These are phyloP conservation scores for Glaucidium brasilianum DNA, from an alignment of 2,113 vertebrate species.

Conservation along the genomic window DNA sequence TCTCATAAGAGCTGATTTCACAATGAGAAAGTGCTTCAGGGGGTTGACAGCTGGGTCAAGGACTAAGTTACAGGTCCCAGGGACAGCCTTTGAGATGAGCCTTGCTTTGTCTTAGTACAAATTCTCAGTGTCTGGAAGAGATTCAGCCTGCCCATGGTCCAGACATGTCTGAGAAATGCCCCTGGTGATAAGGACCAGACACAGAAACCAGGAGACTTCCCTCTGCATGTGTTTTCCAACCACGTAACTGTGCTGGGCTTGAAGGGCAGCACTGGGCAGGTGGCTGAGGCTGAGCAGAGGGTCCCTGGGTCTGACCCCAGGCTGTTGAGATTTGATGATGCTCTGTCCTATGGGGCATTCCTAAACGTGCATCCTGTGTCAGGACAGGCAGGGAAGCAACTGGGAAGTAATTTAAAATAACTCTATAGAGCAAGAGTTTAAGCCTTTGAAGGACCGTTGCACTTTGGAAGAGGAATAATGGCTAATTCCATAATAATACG, in stretches of 20 bases:
- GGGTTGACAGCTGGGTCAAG: background rate
- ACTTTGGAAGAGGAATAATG: background rate
- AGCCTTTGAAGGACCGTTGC: background rate
- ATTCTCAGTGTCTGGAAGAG: background rate
- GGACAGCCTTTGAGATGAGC: background rate
- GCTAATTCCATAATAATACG: too few relatives aligned
- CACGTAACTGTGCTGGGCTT: background rate
- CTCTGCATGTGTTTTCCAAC: background rate
- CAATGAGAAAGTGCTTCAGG: background rate
- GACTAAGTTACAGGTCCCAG: background rate
- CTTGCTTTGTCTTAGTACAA: background rate
- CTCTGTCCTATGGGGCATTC: background rate
- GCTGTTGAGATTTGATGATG: background rate
- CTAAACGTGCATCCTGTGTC: background rate
- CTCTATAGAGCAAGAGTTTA: background rate
- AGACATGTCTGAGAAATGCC: rapidly evolving
- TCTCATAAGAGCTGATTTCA: background rate
- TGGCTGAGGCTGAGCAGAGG: background rate
- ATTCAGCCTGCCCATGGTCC: background rate
- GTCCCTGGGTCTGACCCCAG: background rate
- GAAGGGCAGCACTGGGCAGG: background rate
- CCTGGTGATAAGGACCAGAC: background rate
- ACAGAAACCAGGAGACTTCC: background rate
- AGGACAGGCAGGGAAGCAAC: background rate
- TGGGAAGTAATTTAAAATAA: background rate